A percentile compares a stretch with the other conserved stretches of the same genome.
phyloP scores from a whole-genome alignment of 53 echinoderm and acorn worm genomes.

The Antedon mediterranea region DNA sequence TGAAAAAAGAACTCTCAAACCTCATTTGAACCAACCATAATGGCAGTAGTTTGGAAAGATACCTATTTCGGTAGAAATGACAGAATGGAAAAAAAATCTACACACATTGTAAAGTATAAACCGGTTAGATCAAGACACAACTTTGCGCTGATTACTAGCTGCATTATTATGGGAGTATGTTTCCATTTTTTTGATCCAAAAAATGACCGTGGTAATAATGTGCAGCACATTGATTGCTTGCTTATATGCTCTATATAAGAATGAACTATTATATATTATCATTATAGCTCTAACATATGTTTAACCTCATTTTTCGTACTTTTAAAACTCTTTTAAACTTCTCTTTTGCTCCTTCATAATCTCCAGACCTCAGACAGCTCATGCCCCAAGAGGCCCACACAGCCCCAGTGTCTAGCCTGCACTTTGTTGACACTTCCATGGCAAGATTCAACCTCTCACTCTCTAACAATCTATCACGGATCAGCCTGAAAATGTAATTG shows the following conservation, averaged over 20 bases:
- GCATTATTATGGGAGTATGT: too few relatives aligned
- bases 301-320: slow-evolving; percentile 17
- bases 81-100: too few relatives aligned
- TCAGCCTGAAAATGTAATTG: slow-evolving; percentile 27
- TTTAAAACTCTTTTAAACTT: slow-evolving; percentile 68
- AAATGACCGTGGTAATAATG: too few relatives aligned
- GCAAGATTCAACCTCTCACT: slow-evolving; percentile 59
- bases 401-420: slow-evolving; percentile 62
- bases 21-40: not conserved
- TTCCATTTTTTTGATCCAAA: too few relatives aligned
- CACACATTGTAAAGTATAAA: too few relatives aligned
- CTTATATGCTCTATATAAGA: too few relatives aligned
- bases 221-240: too few relatives aligned
- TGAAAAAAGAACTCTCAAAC: not conserved
- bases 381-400: slow-evolving; percentile 92
- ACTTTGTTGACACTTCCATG: slow-evolving; percentile 84
- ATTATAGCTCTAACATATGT: too few relatives aligned
- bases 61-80: not conserved
- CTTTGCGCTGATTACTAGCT: too few relatives aligned
- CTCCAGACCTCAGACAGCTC: slow-evolving; percentile 67
- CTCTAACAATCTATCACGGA: slow-evolving; percentile 63
- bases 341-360: slow-evolving; percentile 69
- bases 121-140: too few relatives aligned
- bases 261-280: too few relatives aligned
- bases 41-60: not conserved